Conservation (phyloP, 2,888 invertebrate genomes). For the Polydesmus complanatus region DNA sequence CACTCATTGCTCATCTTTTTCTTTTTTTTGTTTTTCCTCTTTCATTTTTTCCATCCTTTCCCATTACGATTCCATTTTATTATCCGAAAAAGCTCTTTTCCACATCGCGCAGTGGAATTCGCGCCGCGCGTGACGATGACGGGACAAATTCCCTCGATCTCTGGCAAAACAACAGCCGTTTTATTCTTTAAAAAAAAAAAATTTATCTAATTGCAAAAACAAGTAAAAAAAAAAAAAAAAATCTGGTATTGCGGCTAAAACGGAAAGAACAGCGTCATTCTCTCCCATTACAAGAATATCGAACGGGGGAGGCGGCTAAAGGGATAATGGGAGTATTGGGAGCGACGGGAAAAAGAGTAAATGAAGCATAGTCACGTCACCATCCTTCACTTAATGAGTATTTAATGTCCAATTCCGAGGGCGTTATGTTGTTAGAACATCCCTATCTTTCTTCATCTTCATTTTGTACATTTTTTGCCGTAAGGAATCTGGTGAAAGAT, state of each 20-base stretch:
- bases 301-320: no score
- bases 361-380: neutral
- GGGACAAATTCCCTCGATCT: neutral
- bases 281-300: neutral
- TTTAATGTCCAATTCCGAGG: neutral
- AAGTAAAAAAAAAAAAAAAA: neutral
- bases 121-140: neutral
- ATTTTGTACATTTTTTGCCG: no score
- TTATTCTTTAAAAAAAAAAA: neutral
- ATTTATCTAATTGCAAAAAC: neutral
- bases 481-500: no score
- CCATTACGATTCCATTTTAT: neutral
- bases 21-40: neutral
- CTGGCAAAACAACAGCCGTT: neutral
- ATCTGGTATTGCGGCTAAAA: neutral
- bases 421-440: neutral
- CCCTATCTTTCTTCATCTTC: neutral
- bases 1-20: neutral
- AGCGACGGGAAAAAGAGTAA: neutral
- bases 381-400: neutral
- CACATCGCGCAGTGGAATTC: neutral
- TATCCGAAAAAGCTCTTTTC: neutral
- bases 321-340: no score
- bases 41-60: neutral
- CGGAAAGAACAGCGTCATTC: neutral